These are phyloP conservation scores for Tinamus guttatus DNA, from an alignment of 2,113 vertebrate genomes.

Conservation along the genomic window DNA sequence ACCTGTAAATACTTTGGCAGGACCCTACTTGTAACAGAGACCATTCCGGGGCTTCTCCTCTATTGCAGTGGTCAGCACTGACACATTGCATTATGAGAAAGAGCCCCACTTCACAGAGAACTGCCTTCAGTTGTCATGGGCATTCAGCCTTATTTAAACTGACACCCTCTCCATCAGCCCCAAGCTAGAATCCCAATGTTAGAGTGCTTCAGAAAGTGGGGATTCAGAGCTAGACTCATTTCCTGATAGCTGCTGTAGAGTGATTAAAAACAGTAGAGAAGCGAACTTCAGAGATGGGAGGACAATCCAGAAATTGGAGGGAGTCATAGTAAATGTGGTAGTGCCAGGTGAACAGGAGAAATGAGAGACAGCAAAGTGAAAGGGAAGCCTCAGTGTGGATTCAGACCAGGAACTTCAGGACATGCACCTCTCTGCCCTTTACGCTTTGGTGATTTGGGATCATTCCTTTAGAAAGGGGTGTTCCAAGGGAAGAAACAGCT, in stretches of 20 bases:
- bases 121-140: conserved; percentile 68
- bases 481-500: neutral
- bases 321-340: neutral
- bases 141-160: conserved; percentile 71
- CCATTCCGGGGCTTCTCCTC: conserved; percentile 28
- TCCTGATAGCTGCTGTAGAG: neutral
- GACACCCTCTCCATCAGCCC: conserved; percentile 66
- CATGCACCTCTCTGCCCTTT: neutral
- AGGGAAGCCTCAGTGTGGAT: neutral
- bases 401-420: neutral
- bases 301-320: neutral
- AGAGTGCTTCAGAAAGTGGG: conserved; percentile 56
- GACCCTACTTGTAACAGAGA: conserved; percentile 16
- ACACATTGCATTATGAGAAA: conserved; percentile 54
- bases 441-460: neutral
- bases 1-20: conserved; percentile 54
- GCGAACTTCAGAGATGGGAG: conserved; percentile 5
- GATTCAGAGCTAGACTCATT: conserved; percentile 40
- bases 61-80: conserved; percentile 55
- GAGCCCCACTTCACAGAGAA: conserved; percentile 47
- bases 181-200: conserved; percentile 70
- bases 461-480: neutral
- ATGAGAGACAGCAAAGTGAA: neutral
- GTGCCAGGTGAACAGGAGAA: neutral
- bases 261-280: neutral